Conservation (phyloP, 1,140 invertebrate genomes). For the Drosophila jambulina region DNA sequence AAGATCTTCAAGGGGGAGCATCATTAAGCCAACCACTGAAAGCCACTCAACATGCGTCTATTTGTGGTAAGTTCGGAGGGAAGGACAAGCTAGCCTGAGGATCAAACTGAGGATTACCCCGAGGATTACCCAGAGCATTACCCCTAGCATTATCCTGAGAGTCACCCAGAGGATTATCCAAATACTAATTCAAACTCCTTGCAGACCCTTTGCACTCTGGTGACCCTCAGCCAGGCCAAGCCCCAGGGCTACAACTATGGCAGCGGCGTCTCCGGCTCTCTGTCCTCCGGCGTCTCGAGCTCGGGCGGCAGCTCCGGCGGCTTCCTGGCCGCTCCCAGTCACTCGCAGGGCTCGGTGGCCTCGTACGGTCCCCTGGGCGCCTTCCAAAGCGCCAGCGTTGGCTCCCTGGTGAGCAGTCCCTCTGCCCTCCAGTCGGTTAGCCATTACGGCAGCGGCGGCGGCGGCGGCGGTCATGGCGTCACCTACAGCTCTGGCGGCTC, state of each 20-base stretch:
- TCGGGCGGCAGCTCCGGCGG: conserved; percentile 18
- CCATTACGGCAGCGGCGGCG: conserved; percentile 26
- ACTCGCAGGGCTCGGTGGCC: conserved; percentile 51
- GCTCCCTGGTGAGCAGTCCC: conserved; percentile 53
- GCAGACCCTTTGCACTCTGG: conserved; percentile 66
- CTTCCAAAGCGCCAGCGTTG: conserved; percentile 69
- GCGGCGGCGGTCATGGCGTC: conserved; percentile 6
- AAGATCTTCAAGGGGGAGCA: conserved; percentile 54
- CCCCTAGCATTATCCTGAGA: not conserved
- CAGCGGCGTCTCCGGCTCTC: conserved; percentile 67
- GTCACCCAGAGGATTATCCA: not conserved
- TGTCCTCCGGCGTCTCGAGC: conserved; percentile 15
- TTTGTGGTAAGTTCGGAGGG: conserved; percentile 70
- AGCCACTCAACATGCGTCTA: conserved; percentile 73
- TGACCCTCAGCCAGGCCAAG: conserved; percentile 65
- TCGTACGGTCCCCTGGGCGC: conserved; percentile 66
- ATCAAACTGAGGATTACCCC: not conserved
- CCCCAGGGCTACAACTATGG: conserved; percentile 80
- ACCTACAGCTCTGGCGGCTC: conserved; percentile 15
- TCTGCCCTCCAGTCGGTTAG: conserved; percentile 12
- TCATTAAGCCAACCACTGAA: conserved; percentile 75
- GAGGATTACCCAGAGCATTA: not conserved
- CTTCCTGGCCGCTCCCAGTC: conserved; percentile 54
- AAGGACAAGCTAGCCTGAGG: not conserved
- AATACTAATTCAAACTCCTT: not conserved